Percentiles rank a stretch among this genome's conserved stretches.
Conservation (phyloP, 2,888 invertebrate genomes). For the Troglohyphantes excavatus region DNA sequence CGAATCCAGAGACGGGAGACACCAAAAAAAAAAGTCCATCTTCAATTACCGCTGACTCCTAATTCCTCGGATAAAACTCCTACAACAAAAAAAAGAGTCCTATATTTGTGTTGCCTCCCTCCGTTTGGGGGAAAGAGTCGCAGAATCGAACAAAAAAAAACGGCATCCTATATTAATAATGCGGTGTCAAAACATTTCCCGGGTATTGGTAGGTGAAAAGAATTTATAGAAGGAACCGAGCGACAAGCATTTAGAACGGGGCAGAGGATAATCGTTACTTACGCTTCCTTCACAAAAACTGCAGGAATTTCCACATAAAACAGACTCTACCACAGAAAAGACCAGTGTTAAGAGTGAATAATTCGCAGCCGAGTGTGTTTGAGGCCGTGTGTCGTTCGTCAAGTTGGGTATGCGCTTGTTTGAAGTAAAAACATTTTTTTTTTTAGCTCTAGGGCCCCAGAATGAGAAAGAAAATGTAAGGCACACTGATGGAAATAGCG, state of each 20-base stretch:
- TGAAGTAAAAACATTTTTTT: constrained; percentile 75
- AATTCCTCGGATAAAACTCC: constrained; percentile 7
- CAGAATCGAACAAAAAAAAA: neutral
- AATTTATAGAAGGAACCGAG: constrained; percentile 60
- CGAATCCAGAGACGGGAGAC: neutral
- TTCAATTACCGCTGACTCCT: constrained; percentile 52
- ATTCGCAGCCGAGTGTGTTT: constrained; percentile 59
- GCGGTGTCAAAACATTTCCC: constrained; percentile 71
- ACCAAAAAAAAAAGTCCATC: constrained; percentile 15
- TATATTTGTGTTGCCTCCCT: constrained; percentile 63
- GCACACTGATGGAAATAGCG: constrained; percentile 8
- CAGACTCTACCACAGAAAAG: constrained; percentile 14
- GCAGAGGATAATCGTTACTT: constrained; percentile 19
- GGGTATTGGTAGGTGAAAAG: constrained; percentile 38
- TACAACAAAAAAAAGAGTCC: constrained; percentile 28
- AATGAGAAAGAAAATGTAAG: neutral
- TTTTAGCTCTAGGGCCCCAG: neutral
- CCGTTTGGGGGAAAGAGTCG: neutral
- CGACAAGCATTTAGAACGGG: constrained; percentile 45
- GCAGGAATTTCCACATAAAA: constrained; percentile 58
- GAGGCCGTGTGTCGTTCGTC: constrained; percentile 47
- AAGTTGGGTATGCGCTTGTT: constrained; percentile 59
- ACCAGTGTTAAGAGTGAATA: constrained; percentile 57
- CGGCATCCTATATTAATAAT: constrained; percentile 43
- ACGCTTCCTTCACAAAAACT: constrained; percentile 45